These are phyloP conservation scores for Siniperca knerii DNA, from an alignment of 2,113 vertebrate genomes.

Conservation along the genomic window DNA sequence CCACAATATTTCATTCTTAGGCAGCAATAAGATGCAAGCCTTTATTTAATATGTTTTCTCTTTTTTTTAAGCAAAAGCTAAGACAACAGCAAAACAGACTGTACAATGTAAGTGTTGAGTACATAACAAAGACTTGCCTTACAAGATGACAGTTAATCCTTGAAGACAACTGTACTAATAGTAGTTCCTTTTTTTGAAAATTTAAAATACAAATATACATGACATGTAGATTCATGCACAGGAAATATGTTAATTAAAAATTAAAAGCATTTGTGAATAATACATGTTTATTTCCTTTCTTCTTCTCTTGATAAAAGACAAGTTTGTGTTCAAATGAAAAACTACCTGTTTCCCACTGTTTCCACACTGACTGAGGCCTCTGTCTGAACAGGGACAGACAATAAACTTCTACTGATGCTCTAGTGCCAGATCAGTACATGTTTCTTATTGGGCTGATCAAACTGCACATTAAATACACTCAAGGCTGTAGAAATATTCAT, in stretches of 20 bases:
- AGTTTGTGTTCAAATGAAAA: slow-evolving; percentile 26
- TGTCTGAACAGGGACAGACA: not conserved
- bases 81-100: slow-evolving; percentile 43
- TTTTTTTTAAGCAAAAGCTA: slow-evolving; percentile 27
- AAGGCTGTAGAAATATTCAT: slow-evolving; percentile 71
- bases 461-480: slow-evolving; percentile 68
- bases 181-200: not conserved
- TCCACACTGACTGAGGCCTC: slow-evolving; percentile 2
- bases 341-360: slow-evolving; percentile 12
- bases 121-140: slow-evolving; percentile 16
- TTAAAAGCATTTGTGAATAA: slow-evolving; percentile 25
- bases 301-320: slow-evolving; percentile 6
- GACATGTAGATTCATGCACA: slow-evolving; percentile 48
- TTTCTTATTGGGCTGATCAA: slow-evolving; percentile 53
- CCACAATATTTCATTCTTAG: slow-evolving; percentile 26
- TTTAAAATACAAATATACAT: slow-evolving; percentile 37
- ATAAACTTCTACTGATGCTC: slow-evolving; percentile 29
- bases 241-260: slow-evolving; percentile 42
- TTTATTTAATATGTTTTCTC: slow-evolving; percentile 45
- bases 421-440: slow-evolving; percentile 35
- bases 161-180: slow-evolving; percentile 8
- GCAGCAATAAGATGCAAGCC: slow-evolving; percentile 37
- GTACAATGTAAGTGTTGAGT: slow-evolving; percentile 4
- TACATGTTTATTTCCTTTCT: slow-evolving; percentile 15
- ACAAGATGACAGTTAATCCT: slow-evolving; percentile 35